phyloP scores from a whole-genome alignment of 2,113 vertebrate genomes.

The Harpagus bidentatus region DNA sequence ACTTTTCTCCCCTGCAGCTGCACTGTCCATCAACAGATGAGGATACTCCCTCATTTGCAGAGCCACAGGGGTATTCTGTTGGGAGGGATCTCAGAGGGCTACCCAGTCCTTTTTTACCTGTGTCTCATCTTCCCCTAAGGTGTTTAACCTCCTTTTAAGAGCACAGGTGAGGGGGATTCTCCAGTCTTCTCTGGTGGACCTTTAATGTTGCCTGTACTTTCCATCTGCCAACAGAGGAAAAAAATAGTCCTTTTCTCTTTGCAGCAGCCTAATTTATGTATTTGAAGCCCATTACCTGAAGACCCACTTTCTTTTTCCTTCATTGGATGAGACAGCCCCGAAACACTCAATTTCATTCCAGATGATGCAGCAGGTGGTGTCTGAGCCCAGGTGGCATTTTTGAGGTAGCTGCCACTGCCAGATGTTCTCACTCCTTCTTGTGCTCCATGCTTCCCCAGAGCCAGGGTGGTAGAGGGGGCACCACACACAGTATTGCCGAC shows the following conservation, averaged over 20 bases:
- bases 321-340: background rate
- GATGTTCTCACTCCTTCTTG: background rate
- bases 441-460: fast-evolving
- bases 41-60: background rate
- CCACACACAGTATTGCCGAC: fast-evolving
- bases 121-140: background rate
- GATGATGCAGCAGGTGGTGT: background rate
- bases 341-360: background rate
- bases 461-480: background rate
- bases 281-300: background rate
- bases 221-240: background rate
- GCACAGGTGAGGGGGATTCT: background rate
- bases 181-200: background rate
- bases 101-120: background rate
- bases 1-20: background rate
- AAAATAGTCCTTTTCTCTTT: background rate
- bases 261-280: background rate
- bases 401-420: background rate
- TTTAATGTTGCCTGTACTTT: background rate
- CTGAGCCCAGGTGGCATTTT: fast-evolving
- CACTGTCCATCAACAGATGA: background rate
- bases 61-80: background rate
- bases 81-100: background rate
- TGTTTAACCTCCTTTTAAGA: background rate
- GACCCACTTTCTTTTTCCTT: background rate